Conservation (phyloP, 2,113 vertebrate species). For the Empidonax traillii region DNA sequence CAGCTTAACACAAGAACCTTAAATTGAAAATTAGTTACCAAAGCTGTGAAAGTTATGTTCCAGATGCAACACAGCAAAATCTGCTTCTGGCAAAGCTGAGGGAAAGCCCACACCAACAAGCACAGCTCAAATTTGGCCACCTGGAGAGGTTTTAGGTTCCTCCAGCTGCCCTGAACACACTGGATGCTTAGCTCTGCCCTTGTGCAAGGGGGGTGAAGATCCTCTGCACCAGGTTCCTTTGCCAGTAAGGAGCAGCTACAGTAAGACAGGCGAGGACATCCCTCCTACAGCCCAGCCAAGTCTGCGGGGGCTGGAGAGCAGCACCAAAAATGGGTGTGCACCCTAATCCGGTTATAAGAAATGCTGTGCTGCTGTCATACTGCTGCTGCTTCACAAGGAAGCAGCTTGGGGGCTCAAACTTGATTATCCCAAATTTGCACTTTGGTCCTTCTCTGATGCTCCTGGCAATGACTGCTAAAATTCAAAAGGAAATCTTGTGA, state of each 20-base stretch:
- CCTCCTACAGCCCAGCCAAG: not conserved
- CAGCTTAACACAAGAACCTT: not conserved
- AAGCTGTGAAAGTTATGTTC: not conserved
- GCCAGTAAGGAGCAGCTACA: not conserved
- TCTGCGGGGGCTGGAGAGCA: not conserved
- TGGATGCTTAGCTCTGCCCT: not conserved
- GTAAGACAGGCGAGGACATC: not conserved
- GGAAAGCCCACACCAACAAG: not conserved
- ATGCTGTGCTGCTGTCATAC: not conserved
- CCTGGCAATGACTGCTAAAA: not conserved
- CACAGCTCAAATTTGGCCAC: not conserved
- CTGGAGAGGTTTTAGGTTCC: not conserved
- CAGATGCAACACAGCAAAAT: not conserved
- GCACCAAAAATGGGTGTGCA: accelerated
- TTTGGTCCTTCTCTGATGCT: not conserved
- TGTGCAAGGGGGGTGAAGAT: not conserved
- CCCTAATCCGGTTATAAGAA: not conserved
- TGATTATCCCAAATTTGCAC: not conserved
- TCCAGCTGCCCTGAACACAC: not conserved
- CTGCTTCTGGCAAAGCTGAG: not conserved
- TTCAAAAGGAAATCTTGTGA: not conserved
- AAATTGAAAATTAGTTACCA: not conserved
- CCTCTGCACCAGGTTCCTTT: not conserved
- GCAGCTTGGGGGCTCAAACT: not conserved
- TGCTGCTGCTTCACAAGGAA: not conserved